phyloP scores from a whole-genome alignment of 2,797 vertebrate genomes.

The Eospalax fontanierii region DNA sequence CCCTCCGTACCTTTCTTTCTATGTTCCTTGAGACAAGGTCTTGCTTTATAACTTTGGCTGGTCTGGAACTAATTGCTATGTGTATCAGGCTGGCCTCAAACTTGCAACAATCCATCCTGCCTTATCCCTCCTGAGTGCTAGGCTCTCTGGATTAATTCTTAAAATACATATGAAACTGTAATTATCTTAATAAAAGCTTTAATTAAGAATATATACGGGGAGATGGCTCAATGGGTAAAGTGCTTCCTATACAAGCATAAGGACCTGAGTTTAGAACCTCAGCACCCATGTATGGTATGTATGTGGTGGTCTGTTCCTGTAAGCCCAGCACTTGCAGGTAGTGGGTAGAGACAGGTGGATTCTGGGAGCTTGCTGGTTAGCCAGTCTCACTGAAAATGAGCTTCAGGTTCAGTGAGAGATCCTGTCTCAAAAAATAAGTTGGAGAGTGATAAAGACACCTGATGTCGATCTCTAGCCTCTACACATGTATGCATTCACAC shows the following conservation, averaged over 20 bases:
- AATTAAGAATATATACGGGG: neutral
- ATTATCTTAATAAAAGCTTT: neutral
- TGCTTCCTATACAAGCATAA: too few species aligned
- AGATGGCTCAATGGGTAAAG: too few species aligned
- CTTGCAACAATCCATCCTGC: neutral
- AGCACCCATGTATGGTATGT: too few species aligned
- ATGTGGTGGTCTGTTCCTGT: too few species aligned
- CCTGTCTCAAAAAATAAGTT: neutral
- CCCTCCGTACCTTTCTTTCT: neutral
- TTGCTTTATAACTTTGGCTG: too few species aligned
- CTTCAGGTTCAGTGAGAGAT: neutral
- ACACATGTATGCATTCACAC: neutral
- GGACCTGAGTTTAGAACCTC: too few species aligned
- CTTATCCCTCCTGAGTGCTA: neutral
- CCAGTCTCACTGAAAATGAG: neutral
- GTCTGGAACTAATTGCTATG: neutral
- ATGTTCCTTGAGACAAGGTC: neutral
- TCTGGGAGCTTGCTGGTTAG: too few species aligned
- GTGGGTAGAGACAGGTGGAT: too few species aligned
- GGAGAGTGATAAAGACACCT: neutral
- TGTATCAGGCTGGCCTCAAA: neutral
- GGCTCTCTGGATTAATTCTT: conserved; percentile 15
- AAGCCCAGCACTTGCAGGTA: too few species aligned
- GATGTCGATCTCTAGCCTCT: neutral
- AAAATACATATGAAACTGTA: neutral